Conservation (phyloP, 2,888 invertebrate species). For the Ditula angustiorana region DNA sequence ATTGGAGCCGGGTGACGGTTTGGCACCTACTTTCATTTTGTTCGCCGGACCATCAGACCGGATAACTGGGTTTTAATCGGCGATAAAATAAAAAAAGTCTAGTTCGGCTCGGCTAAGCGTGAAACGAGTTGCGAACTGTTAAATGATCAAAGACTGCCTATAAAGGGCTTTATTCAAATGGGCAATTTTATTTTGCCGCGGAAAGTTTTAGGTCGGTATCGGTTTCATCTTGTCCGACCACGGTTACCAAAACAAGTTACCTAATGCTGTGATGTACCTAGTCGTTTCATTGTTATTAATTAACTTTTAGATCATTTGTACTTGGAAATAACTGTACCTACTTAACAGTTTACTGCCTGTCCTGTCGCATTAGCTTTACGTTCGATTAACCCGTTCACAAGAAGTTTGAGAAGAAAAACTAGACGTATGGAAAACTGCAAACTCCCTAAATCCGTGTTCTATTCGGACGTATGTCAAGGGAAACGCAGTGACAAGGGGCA, state of each 20-base stretch:
- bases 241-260: slow-evolving; percentile 10
- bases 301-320: too few species aligned
- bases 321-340: too few species aligned
- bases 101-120: slow-evolving; percentile 55
- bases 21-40: slow-evolving; percentile 57
- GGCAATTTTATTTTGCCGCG: slow-evolving; percentile 43
- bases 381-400: too few species aligned
- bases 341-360: too few species aligned
- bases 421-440: too few species aligned
- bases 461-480: too few species aligned
- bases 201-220: slow-evolving; percentile 30
- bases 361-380: background rate
- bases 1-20: slow-evolving; percentile 31
- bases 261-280: background rate
- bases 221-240: slow-evolving; percentile 20
- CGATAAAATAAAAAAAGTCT: slow-evolving; percentile 63
- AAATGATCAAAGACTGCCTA: slow-evolving; percentile 68
- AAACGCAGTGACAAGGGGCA: too few species aligned
- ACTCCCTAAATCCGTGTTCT: too few species aligned
- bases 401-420: too few species aligned
- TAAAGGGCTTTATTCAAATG: slow-evolving; percentile 54
- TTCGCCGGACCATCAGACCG: slow-evolving; percentile 60
- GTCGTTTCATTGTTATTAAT: background rate
- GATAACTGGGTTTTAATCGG: slow-evolving; percentile 68
- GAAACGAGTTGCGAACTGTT: slow-evolving; percentile 71